Evolutionary conservation across 2,888 invertebrate species (phyloP), one percentile per base, ranked within the genome.

Genomic region (Agrochola lychnidis): DNA sequence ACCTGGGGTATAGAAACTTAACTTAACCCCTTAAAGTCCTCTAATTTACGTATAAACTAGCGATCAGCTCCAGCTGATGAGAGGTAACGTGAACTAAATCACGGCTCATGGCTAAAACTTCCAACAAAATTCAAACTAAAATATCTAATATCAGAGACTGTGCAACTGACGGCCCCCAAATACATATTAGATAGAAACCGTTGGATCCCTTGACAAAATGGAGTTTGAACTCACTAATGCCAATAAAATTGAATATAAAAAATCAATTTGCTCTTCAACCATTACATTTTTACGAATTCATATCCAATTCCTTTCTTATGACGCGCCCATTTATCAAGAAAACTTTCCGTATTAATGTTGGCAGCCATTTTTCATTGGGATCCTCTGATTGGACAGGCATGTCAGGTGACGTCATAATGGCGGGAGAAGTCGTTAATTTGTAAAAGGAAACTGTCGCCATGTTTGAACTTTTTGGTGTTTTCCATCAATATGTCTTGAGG

Each of bases 331-430:
- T 91, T 91, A 92, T 93, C 94, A 93, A 88, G 83, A 81, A 88
- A 89, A 89, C 87, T 90, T 90, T 86, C 59, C 74, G 87, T 84
- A 88, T 87, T 92, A 90, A 91, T 91, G 90, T 88, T 88, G 82
- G 69, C 76, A 82, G 85, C 89, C 92, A 94, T 95, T 94, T 94
- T 94, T 95, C 95, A 93, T 89, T 82, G 83, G 79, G 84, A 80
- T 86, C 87, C 74, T 88, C 81, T 92, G 93, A 95, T 94, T 94
- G 92, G 94, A 91, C 91, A 89, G 88, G 78, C 81, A 73, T 87
- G 92, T 90, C 92, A 91, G 90, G 90, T 93, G 91, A 91, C 89
- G 91, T 93, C 91, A 91, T 81, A 88, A 86, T 88, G 88, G 86
- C 83, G 85, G 76, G 79, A 79, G 78, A 79, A 87, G 85, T 89